Base-by-base conservation (phyloP, 2,797 vertebrate species). In the Betta splendens region DNA sequence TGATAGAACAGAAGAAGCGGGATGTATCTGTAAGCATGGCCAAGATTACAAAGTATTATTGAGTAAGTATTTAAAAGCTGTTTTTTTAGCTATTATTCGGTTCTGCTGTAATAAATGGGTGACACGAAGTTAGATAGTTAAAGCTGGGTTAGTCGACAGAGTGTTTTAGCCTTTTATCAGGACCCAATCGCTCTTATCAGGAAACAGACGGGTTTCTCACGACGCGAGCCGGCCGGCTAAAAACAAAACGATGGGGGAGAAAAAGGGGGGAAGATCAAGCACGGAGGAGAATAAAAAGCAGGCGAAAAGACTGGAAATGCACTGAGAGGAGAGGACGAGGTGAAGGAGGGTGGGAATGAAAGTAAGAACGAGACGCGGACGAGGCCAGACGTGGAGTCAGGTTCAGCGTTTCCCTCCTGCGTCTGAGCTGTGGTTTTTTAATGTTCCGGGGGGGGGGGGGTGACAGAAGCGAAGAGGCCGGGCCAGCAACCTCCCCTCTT, bases 101-200 rank as follows among this genome's bases (percentile, higher is more conserved):
- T 36, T 67, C 46, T 25, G 17, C 20, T 56, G 17, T 63, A 23
- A 33, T 50, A 26, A 51, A 25, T n/a, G 2, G 66, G 59, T 67
- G 21, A 80, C 29, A 36, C 2, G 8, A 55, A 70, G 69, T 73
- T 60, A 58, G 44, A 38, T 67, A 51, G 70, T 67, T 68, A 65
- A 65, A 37, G 60, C 15, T 78, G 61, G 57, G 78, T 67, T 64
- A 25, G 52, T 68, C 49, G 51, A 33, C 50, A 48, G 36, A 64
- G 70, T 36, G 49, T 72, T 62, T 78, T 31, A 38, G 54, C 52
- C 44, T 29, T 55, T 85, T 82, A 86, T 88, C 86, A 76, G 74
- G 55, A 29, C 38, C 64, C 65, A 80, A 85, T 88, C 84, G 79
- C 75, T 56, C 75, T 88, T 86, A 88, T 87, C 88, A 79, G 70